These are phyloP conservation scores for Colossoma macropomum DNA, from an alignment of 2,113 vertebrate genomes.

Conservation along the genomic window DNA sequence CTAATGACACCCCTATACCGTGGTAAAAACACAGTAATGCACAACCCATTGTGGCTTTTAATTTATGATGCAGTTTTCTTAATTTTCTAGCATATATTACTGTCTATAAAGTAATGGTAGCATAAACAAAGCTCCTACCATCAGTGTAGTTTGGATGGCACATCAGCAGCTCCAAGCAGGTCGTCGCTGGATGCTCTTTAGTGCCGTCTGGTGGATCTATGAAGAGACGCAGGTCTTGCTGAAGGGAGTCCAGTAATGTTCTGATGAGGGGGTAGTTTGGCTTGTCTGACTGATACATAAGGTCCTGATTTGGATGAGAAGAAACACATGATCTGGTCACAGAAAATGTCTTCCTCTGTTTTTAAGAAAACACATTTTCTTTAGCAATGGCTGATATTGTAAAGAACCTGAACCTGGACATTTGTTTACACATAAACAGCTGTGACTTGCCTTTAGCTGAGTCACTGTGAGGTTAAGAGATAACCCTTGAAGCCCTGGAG, in stretches of 20 bases:
- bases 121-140: constrained; percentile 62
- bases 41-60: no score
- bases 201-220: constrained; percentile 80
- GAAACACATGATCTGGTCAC: background rate
- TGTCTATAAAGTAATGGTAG: no score
- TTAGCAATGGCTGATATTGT: background rate
- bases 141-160: constrained; percentile 71
- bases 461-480: constrained; percentile 67
- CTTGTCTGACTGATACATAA: constrained; percentile 71
- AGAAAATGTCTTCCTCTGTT: background rate
- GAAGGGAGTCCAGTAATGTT: constrained; percentile 73
- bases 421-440: background rate
- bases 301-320: constrained; percentile 59
- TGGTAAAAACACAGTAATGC: no score
- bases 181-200: constrained; percentile 75
- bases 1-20: no score
- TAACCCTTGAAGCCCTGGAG: constrained; percentile 73
- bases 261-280: constrained; percentile 67
- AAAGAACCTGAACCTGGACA: no score
- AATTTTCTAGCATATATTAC: no score
- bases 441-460: constrained; percentile 73
- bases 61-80: no score
- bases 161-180: constrained; percentile 85
- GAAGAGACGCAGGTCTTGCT: constrained; percentile 74
- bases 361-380: background rate